Evolutionary conservation across 2,797 vertebrate genomes (phyloP), one percentile per base, ranked within the genome.

Genomic region (Sylvilagus floridanus): DNA sequence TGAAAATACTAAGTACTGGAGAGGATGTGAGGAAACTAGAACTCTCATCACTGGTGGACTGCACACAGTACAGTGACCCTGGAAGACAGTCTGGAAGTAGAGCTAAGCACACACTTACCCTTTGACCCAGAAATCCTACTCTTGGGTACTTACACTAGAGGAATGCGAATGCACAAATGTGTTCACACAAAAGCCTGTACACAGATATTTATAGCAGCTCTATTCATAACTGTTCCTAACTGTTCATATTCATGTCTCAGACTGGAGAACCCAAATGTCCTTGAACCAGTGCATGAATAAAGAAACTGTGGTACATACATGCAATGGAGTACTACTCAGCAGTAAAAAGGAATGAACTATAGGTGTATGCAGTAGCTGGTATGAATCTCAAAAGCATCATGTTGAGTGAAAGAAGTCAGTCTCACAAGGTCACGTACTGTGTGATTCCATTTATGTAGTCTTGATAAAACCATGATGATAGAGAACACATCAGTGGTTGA

Each of bases 401-500:
- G 17, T 57, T 16, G 19, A 7, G 6, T 57, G 54, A 57, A 57
- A 57, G 54, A 57, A 57, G 13, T 21, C 17, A 57, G 54, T 57
- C 54, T 57, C 54, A 16, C 54, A 57, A 57, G 54, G 54, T 57
- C 19, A 57, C 17, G 6, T 57, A 21, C 54, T 57, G 54, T 17
- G 54, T 57, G 54, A 57, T 57, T 16, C 54, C 54, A 57, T 57
- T 21, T 57, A 16, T 57, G 54, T 57, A 17, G 19, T 85, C 42
- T 57, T 83, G 92, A 84, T 91, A 75, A 94, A 91, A 79, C 52
- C 57, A 26, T 62, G n/a, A 47, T 79, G 50, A 42, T 77, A 21
- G 13, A 62, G 13, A 77, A 57, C 13, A 87, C 17, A 69, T 81
- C 37, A 72, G n/a, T 32, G 22, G 24, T 76, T 63, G 68, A 90